A percentile compares a stretch with the other conserved stretches of the same genome.
Evolutionary conservation across 2,113 vertebrate species (phyloP).

Genomic region (Chiloscyllium plagiosum): DNA sequence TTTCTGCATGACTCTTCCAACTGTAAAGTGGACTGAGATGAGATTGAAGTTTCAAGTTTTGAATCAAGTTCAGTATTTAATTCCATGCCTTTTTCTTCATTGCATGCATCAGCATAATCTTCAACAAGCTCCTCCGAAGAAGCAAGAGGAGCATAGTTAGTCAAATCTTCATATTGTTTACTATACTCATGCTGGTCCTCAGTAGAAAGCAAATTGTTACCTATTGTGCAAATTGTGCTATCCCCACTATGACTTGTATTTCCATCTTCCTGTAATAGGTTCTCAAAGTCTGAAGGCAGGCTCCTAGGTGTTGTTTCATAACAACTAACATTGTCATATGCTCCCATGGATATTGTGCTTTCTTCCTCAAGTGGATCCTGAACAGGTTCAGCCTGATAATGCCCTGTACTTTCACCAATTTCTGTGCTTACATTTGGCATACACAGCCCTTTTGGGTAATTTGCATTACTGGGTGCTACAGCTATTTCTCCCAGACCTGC

Average conservation of each 20-base stretch:
- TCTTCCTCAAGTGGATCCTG: background rate
- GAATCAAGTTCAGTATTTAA: background rate
- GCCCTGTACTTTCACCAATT: background rate
- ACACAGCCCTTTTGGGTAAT: background rate
- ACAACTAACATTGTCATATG: background rate
- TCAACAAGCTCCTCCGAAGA: conserved; percentile 3
- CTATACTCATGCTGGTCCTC: background rate
- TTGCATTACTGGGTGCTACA: background rate
- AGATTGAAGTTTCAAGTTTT: too few species aligned
- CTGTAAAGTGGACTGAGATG: background rate
- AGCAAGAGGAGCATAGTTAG: background rate
- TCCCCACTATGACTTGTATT: background rate
- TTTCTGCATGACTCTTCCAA: background rate
- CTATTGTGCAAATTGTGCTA: background rate
- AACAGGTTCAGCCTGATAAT: background rate
- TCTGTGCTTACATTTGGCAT: background rate
- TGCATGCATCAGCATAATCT: background rate
- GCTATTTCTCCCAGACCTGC: background rate
- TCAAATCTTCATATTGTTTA: background rate
- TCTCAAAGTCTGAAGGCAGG: background rate
- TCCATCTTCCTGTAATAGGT: background rate
- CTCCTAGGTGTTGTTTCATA: too few species aligned
- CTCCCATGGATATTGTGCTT: background rate
- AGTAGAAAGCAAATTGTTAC: background rate
- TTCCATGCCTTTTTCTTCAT: background rate